Base-by-base conservation (phyloP, 2,888 invertebrate genomes). In the Argyresthia goedartella region DNA sequence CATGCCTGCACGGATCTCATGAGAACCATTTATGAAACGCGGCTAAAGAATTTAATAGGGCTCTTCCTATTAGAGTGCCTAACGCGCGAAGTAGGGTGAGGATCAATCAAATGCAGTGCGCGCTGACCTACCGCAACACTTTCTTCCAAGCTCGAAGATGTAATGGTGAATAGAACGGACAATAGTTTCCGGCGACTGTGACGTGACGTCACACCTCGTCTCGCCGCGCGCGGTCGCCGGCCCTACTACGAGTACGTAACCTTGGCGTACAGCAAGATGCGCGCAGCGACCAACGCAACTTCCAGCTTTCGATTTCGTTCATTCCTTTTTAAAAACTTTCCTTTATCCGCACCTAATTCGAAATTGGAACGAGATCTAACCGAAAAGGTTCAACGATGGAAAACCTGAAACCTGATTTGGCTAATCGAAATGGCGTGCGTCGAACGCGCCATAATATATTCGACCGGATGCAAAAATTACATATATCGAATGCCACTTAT, bases 141-240 rank as follows among this genome's bases (percentile, higher is more conserved):
- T 82, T 85, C 84, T 81, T 85, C 79, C 82, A 82, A 82, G 81
- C 73, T 82, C 81, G 81, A 6, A 84, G 85, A 79, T 81, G 80
- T 81, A 75, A 81, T 81, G 79, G 81, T 84, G 79, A 78, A 81
- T 85, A 84, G 77, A 81, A 64, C 81, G 80, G 77, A 73, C 74
- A 71, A 72, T 74, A 76, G 79, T 80, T 82, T 85, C 85, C 84
- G 84, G 81, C 84, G 85, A 81, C 84, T 73, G 82, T 86, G 84
- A 85, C 86, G 85, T 85, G 82, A 84, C 67, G 57, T n/a, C n/a
- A n/a, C n/a, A n/a, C n/a, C 60, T 66, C 69, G 79, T 75, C 81
- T 73, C 76, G 76, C 54, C 62, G 54, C 56, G 57, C 64, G 59
- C 74, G 80, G 76, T 75, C 79, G 80, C 76, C 76, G 81, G 80